Evolutionary conservation across 2,113 vertebrate genomes (phyloP).

Genomic region (Zosterops lateralis): DNA sequence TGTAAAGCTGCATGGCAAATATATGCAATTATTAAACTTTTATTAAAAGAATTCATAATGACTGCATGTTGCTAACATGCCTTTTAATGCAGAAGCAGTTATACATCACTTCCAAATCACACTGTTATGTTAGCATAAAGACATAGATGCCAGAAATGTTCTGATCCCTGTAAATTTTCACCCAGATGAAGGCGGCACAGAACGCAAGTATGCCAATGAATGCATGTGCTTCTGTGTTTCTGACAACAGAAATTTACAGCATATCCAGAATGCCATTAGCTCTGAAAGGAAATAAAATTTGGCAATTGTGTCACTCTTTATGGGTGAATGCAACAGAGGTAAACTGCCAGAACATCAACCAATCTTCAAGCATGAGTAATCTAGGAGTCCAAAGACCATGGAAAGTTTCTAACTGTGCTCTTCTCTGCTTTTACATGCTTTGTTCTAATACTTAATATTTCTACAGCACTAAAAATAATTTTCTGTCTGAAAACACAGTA

Average conservation of each 20-base stretch:
- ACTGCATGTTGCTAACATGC: slow-evolving; percentile 24
- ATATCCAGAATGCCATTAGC: background rate
- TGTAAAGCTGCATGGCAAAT: background rate
- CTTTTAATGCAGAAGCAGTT: slow-evolving; percentile 50
- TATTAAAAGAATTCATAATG: background rate
- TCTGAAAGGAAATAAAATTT: background rate
- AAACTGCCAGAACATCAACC: background rate
- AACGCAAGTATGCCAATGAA: background rate
- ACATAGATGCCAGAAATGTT: background rate
- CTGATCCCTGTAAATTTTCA: background rate
- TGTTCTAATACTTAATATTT: background rate
- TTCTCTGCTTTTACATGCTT: background rate
- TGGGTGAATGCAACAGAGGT: accelerated
- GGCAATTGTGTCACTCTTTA: background rate
- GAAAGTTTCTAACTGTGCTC: background rate
- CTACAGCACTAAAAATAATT: slow-evolving; percentile 9
- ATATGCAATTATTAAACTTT: background rate
- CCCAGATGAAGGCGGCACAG: background rate
- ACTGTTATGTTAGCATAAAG: slow-evolving; percentile 31
- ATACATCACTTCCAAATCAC: slow-evolving; percentile 5
- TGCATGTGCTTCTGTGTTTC: accelerated
- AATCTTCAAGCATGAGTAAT: background rate
- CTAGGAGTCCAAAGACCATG: background rate
- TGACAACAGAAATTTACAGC: background rate
- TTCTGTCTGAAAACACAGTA: slow-evolving; percentile 23